A percentile compares a stretch with the other conserved stretches of the same genome.
Evolutionary conservation across 2,888 invertebrate species (phyloP).

Genomic region (Synergus laeviventris): DNA sequence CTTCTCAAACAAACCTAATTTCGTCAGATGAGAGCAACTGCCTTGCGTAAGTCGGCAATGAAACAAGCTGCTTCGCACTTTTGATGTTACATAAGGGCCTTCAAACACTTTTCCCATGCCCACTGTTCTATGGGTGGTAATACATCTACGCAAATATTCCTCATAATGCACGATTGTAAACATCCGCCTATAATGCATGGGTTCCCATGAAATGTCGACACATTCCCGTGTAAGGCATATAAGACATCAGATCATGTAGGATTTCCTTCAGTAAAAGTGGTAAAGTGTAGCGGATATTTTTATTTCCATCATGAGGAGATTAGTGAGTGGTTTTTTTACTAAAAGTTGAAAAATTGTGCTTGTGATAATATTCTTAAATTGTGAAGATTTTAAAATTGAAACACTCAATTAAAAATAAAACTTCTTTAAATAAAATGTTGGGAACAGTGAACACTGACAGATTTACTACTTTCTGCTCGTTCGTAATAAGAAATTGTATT

Average conservation of each 20-base stretch:
- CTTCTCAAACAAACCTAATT: constrained; percentile 55
- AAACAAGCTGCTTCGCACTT: constrained; percentile 61
- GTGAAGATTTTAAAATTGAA: not conserved
- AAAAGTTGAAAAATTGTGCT: not conserved
- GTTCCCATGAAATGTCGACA: constrained; percentile 67
- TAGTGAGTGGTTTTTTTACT: constrained; percentile 57
- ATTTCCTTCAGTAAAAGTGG: constrained; percentile 45
- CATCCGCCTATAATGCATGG: constrained; percentile 60
- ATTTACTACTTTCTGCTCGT: too few species aligned
- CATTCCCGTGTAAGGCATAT: constrained; percentile 55
- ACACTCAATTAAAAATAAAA: not conserved
- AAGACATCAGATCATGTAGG: constrained; percentile 47
- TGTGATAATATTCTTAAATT: not conserved
- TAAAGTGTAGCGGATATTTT: constrained; percentile 40
- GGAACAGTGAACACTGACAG: not conserved
- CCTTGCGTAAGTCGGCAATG: constrained; percentile 60
- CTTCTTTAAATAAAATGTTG: not conserved
- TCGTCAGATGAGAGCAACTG: constrained; percentile 53
- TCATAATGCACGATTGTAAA: constrained; percentile 63
- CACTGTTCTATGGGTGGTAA: constrained; percentile 47
- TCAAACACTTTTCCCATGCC: constrained; percentile 60
- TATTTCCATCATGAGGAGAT: constrained; percentile 54
- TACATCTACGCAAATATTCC: constrained; percentile 52
- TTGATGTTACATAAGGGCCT: constrained; percentile 58
- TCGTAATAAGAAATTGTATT: not conserved